Evolutionary conservation across 2,113 vertebrate species (phyloP).

Genomic region (Phylloscopus trochilus): DNA sequence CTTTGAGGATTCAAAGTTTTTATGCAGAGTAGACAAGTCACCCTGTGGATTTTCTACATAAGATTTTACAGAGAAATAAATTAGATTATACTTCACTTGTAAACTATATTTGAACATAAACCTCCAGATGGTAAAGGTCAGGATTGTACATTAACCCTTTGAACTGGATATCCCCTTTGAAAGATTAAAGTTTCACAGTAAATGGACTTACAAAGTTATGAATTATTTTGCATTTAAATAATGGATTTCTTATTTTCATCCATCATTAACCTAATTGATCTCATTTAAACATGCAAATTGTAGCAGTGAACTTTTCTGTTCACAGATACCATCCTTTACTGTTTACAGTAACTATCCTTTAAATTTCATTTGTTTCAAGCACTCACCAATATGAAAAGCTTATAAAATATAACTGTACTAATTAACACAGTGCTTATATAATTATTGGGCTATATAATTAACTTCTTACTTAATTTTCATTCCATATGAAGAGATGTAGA

Average conservation of each 20-base stretch:
- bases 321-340: constrained; percentile 7
- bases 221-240: constrained; percentile 68
- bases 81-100: constrained; percentile 24
- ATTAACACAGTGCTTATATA: neutral
- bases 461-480: neutral
- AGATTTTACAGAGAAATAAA: constrained; percentile 18
- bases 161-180: constrained; percentile 41
- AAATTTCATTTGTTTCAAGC: constrained; percentile 11
- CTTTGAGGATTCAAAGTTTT: neutral
- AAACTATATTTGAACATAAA: constrained; percentile 25
- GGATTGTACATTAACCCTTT: constrained; percentile 41
- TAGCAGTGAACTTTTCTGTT: constrained; percentile 32
- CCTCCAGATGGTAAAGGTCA: constrained; percentile 39
- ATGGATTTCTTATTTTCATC: constrained; percentile 67
- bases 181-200: constrained; percentile 60
- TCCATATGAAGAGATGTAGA: neutral
- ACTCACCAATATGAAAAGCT: neutral
- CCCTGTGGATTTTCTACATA: neutral
- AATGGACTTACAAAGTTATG: constrained; percentile 53
- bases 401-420: constrained; percentile 21
- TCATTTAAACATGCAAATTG: constrained; percentile 65
- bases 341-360: constrained; percentile 9
- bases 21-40: neutral
- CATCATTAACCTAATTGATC: constrained; percentile 70
- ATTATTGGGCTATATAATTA: constrained; percentile 33